Evolutionary conservation across 2,113 vertebrate genomes (phyloP), one percentile per base, ranked within the genome.

Genomic region (Pteronura brasiliensis): DNA sequence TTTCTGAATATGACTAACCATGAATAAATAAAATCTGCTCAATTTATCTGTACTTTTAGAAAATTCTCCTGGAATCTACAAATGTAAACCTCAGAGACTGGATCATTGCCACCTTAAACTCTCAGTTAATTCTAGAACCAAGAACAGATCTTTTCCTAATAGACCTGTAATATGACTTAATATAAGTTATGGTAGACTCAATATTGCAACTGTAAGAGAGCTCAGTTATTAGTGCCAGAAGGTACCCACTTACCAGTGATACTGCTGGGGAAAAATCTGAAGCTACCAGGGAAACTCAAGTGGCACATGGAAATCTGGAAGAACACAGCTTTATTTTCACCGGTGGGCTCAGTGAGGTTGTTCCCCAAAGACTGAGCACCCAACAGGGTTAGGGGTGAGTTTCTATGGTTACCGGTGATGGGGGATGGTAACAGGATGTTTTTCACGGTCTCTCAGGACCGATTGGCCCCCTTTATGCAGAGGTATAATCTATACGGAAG

Each of bases 41-140:
- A 12, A 67, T 97, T 92, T 77, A 57, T 83, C 61, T 55, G n/a
- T 77, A 79, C 49, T 95, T 89, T 72, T 83, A 92, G 67, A 95
- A 97, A 81, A 25, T 88, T 95, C 8, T 89, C 27, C 71, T 79
- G 42, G 42, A 90, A 31, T 91, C 83, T 95, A 27, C 29, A 96
- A 89, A 96, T 42, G 31, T 47, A 91, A 96, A 36, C 29, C 31
- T 89, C 42, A 44, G 29, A 91, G 49, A 72, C 7, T 88, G 36
- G 34, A 90, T 85, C 69, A 67, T 14, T 95, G 10, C 18, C 61
- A 91, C 39, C 79, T 93, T 76, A 95, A 95, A 91, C 21, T 47
- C 34, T 96, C 44, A 18, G 34, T 57, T 93, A 79, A 93, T 44
- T 72, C 4, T 27, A 95, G 47, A 77, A 86, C 44, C 20, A 14